Evolutionary conservation across 2,797 vertebrate species (phyloP).

Genomic region (Scleropages formosus): DNA sequence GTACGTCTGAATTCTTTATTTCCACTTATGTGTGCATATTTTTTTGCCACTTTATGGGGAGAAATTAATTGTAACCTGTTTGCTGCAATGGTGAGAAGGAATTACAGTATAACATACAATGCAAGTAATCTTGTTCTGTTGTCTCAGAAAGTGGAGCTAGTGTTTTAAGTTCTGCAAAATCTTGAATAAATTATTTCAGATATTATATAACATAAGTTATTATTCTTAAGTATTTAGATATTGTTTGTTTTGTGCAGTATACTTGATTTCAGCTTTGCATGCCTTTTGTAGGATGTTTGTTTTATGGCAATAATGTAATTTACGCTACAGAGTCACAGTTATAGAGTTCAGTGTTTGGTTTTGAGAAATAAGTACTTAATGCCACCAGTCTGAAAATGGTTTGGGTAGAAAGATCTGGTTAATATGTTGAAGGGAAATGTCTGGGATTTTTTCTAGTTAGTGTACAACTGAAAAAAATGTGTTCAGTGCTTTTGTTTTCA

Average conservation of each 20-base stretch:
- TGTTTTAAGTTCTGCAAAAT: neutral
- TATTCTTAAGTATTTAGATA: neutral
- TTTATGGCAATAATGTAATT: constrained; percentile 12
- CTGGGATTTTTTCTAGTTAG: neutral
- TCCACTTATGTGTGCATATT: too few species aligned
- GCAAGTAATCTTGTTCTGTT: neutral
- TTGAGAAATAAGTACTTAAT: neutral
- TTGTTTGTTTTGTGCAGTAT: neutral
- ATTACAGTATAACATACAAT: neutral
- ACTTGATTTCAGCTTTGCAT: neutral
- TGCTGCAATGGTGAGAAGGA: neutral
- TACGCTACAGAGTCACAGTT: neutral
- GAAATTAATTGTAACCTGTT: neutral
- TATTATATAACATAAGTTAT: too few species aligned
- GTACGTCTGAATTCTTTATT: neutral
- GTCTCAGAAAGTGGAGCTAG: neutral
- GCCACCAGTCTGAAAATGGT: constrained; percentile 10
- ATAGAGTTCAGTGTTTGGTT: neutral
- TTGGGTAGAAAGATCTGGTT: neutral
- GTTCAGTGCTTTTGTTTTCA: too few species aligned
- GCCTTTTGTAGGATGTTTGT: neutral
- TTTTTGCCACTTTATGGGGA: too few species aligned
- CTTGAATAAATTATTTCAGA: neutral
- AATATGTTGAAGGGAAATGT: neutral
- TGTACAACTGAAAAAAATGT: too few species aligned